These are phyloP conservation scores for Pinctada fucata DNA, from an alignment of 2,888 invertebrate genomes.

Conservation along the genomic window DNA sequence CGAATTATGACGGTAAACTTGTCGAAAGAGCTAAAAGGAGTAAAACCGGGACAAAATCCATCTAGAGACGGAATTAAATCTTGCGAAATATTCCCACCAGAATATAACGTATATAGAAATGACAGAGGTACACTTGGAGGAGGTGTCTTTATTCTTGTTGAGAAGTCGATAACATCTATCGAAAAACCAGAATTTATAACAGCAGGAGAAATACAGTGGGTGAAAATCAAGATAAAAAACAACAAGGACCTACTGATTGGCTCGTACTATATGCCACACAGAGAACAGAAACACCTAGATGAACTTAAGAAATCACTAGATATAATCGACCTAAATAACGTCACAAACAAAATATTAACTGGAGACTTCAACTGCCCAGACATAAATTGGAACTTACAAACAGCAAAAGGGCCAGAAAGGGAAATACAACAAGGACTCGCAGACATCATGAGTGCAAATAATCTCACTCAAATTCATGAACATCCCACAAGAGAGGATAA, in stretches of 20 bases:
- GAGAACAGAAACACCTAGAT: constrained; percentile 16
- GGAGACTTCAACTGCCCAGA: too few relatives aligned
- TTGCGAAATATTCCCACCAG: constrained; percentile 13
- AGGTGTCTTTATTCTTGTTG: constrained; percentile 23
- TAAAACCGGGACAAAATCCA: constrained; percentile 11
- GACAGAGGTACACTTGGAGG: constrained; percentile 29
- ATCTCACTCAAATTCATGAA: constrained; percentile 32
- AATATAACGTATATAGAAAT: constrained; percentile 28
- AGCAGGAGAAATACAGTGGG: constrained; percentile 19
- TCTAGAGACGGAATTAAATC: constrained; percentile 13
- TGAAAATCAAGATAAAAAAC: too few relatives aligned
- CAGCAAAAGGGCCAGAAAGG: constrained; percentile 1
- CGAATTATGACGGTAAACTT: too few relatives aligned
- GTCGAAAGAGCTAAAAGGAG: constrained; percentile 5
- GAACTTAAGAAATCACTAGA: too few relatives aligned
- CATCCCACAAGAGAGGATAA: too few relatives aligned
- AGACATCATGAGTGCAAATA: constrained; percentile 16
- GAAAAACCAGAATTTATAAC: constrained; percentile 28
- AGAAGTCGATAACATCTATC: constrained; percentile 12
- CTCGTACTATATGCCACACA: constrained; percentile 26
- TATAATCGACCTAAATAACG: constrained; percentile 12
- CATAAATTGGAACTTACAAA: constrained; percentile 31
- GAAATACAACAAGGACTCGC: constrained; percentile 32
- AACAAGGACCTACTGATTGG: constrained; percentile 26
- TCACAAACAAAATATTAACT: too few relatives aligned